Percentiles rank a stretch among this genome's conserved stretches.
Conservation (phyloP, 2,797 vertebrate genomes). For the Pseudopleuronectes americanus region DNA sequence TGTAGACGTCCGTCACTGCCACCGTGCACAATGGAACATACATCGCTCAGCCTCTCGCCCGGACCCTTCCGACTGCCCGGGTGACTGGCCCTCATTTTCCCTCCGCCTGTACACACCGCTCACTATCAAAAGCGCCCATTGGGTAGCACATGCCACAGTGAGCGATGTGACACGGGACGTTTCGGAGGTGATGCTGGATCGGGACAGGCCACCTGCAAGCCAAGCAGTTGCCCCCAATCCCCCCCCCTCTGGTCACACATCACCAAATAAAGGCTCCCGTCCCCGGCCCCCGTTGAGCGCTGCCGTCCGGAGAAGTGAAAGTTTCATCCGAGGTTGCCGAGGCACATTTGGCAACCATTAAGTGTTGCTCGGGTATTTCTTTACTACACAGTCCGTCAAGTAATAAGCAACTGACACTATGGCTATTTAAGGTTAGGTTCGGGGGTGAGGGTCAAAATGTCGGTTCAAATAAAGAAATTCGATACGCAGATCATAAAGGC, state of each 20-base stretch:
- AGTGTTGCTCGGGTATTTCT: conserved; percentile 69
- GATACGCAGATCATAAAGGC: conserved; percentile 79
- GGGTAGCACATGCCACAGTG: conserved; percentile 70
- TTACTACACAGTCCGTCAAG: conserved; percentile 78
- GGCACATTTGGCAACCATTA: conserved; percentile 86
- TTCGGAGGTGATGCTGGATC: conserved; percentile 75
- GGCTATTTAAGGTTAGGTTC: conserved; percentile 81
- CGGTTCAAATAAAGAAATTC: conserved; percentile 78
- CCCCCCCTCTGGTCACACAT: conserved; percentile 54
- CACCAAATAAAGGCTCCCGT: conserved; percentile 61
- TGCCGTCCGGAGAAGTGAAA: conserved; percentile 50
- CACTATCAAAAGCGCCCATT: conserved; percentile 76
- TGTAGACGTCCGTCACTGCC: conserved; percentile 83
- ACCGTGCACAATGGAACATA: conserved; percentile 80
- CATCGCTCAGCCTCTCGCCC: conserved; percentile 77
- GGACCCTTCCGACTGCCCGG: conserved; percentile 63
- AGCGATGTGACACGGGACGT: conserved; percentile 51
- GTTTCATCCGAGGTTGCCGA: conserved; percentile 49
- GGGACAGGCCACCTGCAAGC: conserved; percentile 78
- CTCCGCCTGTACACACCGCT: conserved; percentile 71
- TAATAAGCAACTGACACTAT: conserved; percentile 80
- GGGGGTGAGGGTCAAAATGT: conserved; percentile 75
- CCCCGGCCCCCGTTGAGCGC: conserved; percentile 38
- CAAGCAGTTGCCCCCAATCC: conserved; percentile 45
- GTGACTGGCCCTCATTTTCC: conserved; percentile 74